Base-by-base conservation (phyloP, 1,140 invertebrate species). In the Micrasema longulum region DNA sequence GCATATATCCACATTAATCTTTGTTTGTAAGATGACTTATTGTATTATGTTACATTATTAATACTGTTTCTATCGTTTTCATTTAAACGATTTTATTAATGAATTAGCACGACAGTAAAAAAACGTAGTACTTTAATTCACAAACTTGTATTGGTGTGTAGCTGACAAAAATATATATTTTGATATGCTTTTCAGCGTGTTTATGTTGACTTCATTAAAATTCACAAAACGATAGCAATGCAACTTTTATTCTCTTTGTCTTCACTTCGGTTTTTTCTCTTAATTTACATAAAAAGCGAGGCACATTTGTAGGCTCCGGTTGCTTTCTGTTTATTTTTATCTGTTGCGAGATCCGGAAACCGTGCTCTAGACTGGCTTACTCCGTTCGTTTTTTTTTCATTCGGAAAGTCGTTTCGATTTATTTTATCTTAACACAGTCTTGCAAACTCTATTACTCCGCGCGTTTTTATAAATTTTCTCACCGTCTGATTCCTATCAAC, bases 281-380 rank as follows among this genome's bases (percentile, higher is more conserved):
- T 75, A 75, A 75, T 75, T 75, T 75, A 71, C 73, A 75, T 75
- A 75, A 75, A 75, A 71, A 75, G 73, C 73, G 73, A 75, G 67
- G 73, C 73, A 69, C 73, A 75, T 71, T 75, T 64, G 73, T 72
- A 72, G 70, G 73, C 65, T 69, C 60, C 65, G 69, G 69, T 71
- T 72, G 73, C 62, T 75, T 72, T 71, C 70, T 64, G 64, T 71
- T 71, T 72, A 69, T 71, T 71, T 69, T 75, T 75, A 75, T 75
- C 73, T 72, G 55, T 69, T 69, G 73, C 67, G 68, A 71, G 73
- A 75, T 75, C 73, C 63, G 31, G 73, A 75, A 71, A 69, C 73
- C 65, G 12, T 41, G 23, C 68, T 63, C 57, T 11, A 38, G 70
- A 68, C 53, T 11, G 22, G 60, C 16, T 64, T 16, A n/a, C 60